A percentile compares a stretch with the other conserved stretches of the same genome.
phyloP scores from a whole-genome alignment of 2,888 invertebrate species.

The Theretra japonica region DNA sequence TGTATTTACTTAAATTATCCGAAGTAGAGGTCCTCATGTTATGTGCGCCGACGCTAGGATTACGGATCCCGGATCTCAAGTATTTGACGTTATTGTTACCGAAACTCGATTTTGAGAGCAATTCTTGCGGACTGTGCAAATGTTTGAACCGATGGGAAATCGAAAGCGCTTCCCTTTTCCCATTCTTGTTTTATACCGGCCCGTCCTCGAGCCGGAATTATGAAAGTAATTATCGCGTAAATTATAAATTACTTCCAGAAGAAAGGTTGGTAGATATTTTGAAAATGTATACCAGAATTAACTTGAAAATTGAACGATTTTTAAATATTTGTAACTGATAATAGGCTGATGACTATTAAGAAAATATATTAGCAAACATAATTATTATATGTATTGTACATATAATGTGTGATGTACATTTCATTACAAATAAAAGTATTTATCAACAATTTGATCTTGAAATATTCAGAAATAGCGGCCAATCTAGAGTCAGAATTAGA shows the following conservation, averaged over 20 bases:
- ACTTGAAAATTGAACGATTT: too few relatives aligned
- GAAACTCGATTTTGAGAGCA: conserved; percentile 24
- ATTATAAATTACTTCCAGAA: not conserved
- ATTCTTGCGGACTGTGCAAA: conserved; percentile 24
- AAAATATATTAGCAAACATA: too few relatives aligned
- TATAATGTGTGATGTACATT: too few relatives aligned
- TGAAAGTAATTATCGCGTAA: not conserved
- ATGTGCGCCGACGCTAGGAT: not conserved
- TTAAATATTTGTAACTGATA: too few relatives aligned
- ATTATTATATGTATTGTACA: too few relatives aligned
- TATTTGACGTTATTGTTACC: conserved; percentile 26
- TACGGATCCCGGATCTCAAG: not conserved
- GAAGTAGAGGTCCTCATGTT: not conserved
- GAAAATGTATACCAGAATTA: not conserved
- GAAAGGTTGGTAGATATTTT: not conserved
- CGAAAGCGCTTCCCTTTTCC: conserved; percentile 17
- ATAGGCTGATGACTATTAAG: too few relatives aligned
- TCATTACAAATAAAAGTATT: too few relatives aligned
- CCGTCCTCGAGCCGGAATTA: not conserved
- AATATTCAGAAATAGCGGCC: too few relatives aligned
- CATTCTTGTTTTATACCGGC: conserved; percentile 7
- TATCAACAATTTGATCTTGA: too few relatives aligned
- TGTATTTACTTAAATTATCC: not conserved
- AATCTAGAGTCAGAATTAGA: too few relatives aligned
- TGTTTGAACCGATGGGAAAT: conserved; percentile 20